phyloP scores from a whole-genome alignment of 2,888 invertebrate genomes.

The Itoplectis maculator region DNA sequence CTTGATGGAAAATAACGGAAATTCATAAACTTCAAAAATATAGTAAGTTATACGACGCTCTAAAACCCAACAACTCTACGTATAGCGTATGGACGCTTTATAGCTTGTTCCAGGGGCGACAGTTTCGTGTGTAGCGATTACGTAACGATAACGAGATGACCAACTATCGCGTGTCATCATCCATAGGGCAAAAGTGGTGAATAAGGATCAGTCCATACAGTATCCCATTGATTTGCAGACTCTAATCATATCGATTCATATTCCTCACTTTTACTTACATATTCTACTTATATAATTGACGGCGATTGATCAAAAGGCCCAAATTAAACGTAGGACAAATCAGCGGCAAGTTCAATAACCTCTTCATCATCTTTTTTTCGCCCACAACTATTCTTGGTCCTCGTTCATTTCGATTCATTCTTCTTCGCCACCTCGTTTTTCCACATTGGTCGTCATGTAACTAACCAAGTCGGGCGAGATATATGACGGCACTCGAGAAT shows the following conservation, averaged over 20 bases:
- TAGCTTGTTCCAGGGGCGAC: neutral
- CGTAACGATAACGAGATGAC: constrained; percentile 17
- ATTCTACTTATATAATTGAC: too few relatives aligned
- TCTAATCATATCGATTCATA: too few relatives aligned
- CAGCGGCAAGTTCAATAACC: constrained; percentile 11
- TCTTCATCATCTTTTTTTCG: constrained; percentile 9
- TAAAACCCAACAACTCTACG: neutral
- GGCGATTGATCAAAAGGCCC: constrained; percentile 16
- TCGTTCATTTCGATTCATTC: neutral
- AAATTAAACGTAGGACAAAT: constrained; percentile 7
- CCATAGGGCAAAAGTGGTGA: too few relatives aligned
- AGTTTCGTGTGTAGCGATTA: neutral
- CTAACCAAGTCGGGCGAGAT: constrained; percentile 28
- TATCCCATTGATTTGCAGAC: too few relatives aligned
- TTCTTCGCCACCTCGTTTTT: constrained; percentile 39
- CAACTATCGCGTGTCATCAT: constrained; percentile 13
- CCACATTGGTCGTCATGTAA: constrained; percentile 25
- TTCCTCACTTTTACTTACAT: too few relatives aligned
- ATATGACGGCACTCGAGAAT: constrained; percentile 24
- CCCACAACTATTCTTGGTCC: neutral
- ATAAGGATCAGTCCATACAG: too few relatives aligned
- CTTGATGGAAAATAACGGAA: neutral
- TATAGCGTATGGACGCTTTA: constrained; percentile 18
- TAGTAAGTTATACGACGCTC: neutral
- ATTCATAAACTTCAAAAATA: constrained; percentile 13